A percentile compares a stretch with the other conserved stretches of the same genome.
phyloP scores from a whole-genome alignment of 2,888 invertebrate genomes.

The Nesidiocoris tenuis region DNA sequence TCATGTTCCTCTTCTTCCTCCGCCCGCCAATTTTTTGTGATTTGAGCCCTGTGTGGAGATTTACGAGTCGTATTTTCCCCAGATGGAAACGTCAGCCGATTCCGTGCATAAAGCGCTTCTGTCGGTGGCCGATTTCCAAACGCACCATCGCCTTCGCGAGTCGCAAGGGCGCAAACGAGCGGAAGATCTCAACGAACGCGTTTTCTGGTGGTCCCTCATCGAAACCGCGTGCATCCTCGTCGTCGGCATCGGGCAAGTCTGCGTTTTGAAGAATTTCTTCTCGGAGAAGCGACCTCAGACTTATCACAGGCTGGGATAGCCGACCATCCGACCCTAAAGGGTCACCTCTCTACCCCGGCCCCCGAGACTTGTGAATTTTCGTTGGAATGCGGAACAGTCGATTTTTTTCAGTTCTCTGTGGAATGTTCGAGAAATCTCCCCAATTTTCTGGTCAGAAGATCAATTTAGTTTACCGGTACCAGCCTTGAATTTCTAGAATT shows the following conservation, averaged over 20 bases:
- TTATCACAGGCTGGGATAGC: conserved; percentile 41
- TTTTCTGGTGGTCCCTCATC: conserved; percentile 88
- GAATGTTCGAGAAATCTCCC: no score
- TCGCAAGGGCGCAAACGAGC: conserved; percentile 93
- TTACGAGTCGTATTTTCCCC: conserved; percentile 49
- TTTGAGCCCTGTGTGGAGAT: no score
- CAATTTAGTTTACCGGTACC: no score
- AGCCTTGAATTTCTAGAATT: no score
- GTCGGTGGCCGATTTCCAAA: conserved; percentile 90
- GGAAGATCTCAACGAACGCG: conserved; percentile 93
- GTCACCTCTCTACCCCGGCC: not conserved
- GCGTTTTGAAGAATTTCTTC: conserved; percentile 89
- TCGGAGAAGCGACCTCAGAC: conserved; percentile 60
- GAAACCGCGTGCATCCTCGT: conserved; percentile 82
- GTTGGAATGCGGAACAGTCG: no score
- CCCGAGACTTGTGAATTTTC: conserved; percentile 1
- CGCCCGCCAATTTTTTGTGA: no score
- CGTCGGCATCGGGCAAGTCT: conserved; percentile 87
- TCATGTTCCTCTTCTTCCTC: no score
- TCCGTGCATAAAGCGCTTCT: conserved; percentile 87
- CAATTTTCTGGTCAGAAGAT: no score
- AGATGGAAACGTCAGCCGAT: conserved; percentile 91
- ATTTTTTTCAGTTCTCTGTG: no score
- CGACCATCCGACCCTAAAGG: not conserved
- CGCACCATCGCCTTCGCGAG: conserved; percentile 92